phyloP scores from a whole-genome alignment of 1,140 invertebrate genomes.

The Drosophila parvula region DNA sequence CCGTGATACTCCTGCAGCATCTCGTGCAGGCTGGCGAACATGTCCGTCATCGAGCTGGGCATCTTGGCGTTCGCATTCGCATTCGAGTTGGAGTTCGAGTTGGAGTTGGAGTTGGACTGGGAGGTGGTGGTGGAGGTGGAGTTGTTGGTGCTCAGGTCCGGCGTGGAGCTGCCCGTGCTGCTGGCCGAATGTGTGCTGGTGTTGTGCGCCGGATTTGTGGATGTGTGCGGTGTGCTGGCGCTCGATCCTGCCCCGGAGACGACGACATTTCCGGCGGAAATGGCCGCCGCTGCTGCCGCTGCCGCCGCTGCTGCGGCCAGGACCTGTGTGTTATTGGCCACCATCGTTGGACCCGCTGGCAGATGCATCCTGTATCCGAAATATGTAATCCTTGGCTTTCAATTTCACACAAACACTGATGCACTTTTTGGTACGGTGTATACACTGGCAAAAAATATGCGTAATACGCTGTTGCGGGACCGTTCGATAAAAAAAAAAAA shows the following conservation, averaged over 20 bases:
- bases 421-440: not conserved
- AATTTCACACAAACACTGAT: not conserved
- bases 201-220: slow-evolving; percentile 39
- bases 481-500: slow-evolving; percentile 1
- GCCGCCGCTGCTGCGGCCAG: slow-evolving; percentile 69
- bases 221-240: slow-evolving; percentile 15
- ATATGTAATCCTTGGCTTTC: slow-evolving; percentile 6
- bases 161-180: slow-evolving; percentile 79
- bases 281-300: slow-evolving; percentile 68
- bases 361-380: slow-evolving; percentile 67
- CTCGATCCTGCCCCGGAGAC: slow-evolving; percentile 10
- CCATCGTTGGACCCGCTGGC: slow-evolving; percentile 79
- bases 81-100: slow-evolving; percentile 6
- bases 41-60: slow-evolving; percentile 87
- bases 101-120: slow-evolving; percentile 33
- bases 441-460: slow-evolving; percentile 11
- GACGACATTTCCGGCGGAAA: slow-evolving; percentile 18
- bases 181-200: slow-evolving; percentile 75
- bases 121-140: slow-evolving; percentile 39
- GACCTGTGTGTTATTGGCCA: slow-evolving; percentile 74
- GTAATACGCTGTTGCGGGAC: not conserved
- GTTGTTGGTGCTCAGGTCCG: slow-evolving; percentile 60
- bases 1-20: slow-evolving; percentile 94
- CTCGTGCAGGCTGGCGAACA: slow-evolving; percentile 89
- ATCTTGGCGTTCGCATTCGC: slow-evolving; percentile 60